These are phyloP conservation scores for Lagocephalus sceleratus DNA, from an alignment of 2,797 vertebrate species.

Conservation along the genomic window DNA sequence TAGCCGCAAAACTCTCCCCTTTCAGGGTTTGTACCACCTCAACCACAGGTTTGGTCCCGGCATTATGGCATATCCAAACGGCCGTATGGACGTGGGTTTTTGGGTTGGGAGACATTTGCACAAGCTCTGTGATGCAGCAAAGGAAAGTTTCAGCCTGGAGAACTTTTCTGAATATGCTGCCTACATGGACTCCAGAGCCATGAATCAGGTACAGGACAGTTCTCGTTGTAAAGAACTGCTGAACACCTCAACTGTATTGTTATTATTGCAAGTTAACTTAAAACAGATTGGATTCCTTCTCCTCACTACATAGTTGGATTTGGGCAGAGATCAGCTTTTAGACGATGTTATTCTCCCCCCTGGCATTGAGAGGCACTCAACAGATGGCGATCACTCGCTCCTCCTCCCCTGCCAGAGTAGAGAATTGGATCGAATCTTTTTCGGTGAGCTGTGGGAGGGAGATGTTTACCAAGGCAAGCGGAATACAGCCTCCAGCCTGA, in stretches of 20 bases:
- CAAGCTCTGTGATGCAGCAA: constrained; percentile 68
- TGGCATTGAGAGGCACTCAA: constrained; percentile 73
- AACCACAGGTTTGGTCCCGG: constrained; percentile 84
- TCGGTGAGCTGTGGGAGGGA: constrained; percentile 53
- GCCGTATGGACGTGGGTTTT: constrained; percentile 81
- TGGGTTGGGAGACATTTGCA: constrained; percentile 80
- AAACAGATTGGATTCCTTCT: neutral
- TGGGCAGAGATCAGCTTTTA: constrained; percentile 46
- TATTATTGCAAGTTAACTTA: too few species aligned
- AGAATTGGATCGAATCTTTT: constrained; percentile 76
- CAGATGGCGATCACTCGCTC: constrained; percentile 78
- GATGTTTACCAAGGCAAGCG: constrained; percentile 30
- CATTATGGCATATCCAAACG: constrained; percentile 75
- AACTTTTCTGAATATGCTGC: constrained; percentile 67
- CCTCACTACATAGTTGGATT: constrained; percentile 11
- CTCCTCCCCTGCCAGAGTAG: constrained; percentile 63
- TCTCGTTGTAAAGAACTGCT: constrained; percentile 19
- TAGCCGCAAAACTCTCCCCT: neutral
- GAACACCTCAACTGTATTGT: too few species aligned
- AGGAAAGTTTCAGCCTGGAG: constrained; percentile 70
- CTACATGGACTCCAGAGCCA: constrained; percentile 26
- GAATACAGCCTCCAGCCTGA: constrained; percentile 41
- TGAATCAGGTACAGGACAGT: constrained; percentile 24
- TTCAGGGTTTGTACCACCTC: constrained; percentile 82
- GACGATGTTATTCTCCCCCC: constrained; percentile 76